Percentiles rank a stretch among this genome's conserved stretches.
phyloP scores from a whole-genome alignment of 2,113 vertebrate species.

The Toxotes chatareus region DNA sequence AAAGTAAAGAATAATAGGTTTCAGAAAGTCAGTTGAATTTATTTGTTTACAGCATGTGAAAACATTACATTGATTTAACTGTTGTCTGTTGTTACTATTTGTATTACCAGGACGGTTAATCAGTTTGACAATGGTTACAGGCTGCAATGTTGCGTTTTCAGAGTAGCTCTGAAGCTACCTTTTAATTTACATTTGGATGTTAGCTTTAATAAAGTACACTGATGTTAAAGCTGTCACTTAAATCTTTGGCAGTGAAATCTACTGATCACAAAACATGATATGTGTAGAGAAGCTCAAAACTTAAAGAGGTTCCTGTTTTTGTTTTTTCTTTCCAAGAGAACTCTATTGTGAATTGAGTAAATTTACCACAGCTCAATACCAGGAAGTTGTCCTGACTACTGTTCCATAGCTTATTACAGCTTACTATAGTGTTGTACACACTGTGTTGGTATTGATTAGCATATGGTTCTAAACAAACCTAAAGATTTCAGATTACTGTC shows the following conservation, averaged over 20 bases:
- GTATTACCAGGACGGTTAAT: too few relatives aligned
- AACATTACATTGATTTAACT: too few relatives aligned
- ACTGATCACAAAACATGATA: neutral
- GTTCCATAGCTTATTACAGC: neutral
- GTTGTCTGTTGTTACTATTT: neutral
- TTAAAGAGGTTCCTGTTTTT: neutral
- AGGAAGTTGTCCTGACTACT: neutral
- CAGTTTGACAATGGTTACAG: too few relatives aligned
- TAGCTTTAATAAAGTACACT: neutral
- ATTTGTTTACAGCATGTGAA: too few relatives aligned
- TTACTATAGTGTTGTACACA: neutral
- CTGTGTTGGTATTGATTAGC: neutral
- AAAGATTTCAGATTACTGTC: constrained; percentile 21
- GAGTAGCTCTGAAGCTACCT: too few relatives aligned
- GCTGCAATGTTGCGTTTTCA: too few relatives aligned
- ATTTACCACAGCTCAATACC: neutral
- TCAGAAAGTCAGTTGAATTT: too few relatives aligned
- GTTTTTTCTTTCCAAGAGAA: neutral
- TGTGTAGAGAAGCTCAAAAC: neutral
- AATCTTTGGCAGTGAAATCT: neutral
- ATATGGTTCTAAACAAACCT: neutral
- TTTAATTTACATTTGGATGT: neutral
- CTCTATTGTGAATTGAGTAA: neutral
- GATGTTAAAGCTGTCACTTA: neutral
- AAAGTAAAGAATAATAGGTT: too few relatives aligned